Conservation (phyloP, 2,888 invertebrate species). For the Lamellibrachia columna region DNA sequence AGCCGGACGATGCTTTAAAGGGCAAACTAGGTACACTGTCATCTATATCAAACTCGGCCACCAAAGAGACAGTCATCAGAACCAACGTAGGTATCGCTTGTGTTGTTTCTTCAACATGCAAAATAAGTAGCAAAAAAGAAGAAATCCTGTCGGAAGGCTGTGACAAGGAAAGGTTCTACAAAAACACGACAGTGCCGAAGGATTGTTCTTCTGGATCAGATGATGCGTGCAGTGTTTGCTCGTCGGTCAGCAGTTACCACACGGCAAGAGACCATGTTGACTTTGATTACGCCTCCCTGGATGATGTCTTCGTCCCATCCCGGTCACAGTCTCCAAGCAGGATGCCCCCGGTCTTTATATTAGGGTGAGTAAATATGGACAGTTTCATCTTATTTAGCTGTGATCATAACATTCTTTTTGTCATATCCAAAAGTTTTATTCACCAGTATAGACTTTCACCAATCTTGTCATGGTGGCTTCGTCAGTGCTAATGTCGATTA, state of each 20-base stretch:
- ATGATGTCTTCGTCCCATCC: neutral
- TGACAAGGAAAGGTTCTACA: neutral
- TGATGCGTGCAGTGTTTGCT: neutral
- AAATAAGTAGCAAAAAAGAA: neutral
- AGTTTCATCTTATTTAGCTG: neutral
- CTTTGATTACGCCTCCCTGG: neutral
- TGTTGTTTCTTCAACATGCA: neutral
- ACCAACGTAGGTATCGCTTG: neutral
- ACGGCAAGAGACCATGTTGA: neutral
- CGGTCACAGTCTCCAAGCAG: slow-evolving; percentile 1
- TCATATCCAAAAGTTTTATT: too few species aligned
- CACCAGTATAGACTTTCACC: too few species aligned
- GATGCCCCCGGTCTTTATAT: slow-evolving; percentile 20
- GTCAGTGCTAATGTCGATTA: too few species aligned
- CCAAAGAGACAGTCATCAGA: neutral
- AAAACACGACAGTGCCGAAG: neutral
- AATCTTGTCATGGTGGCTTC: too few species aligned
- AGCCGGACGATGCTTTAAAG: neutral
- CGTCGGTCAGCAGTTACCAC: neutral
- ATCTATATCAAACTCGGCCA: neutral
- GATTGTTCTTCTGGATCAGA: neutral
- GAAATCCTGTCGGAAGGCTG: neutral
- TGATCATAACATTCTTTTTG: too few species aligned
- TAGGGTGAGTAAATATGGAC: slow-evolving; percentile 22
- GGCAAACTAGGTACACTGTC: neutral